These are phyloP conservation scores for Oscarella lobularis DNA, from an alignment of 37 sponge, comb jelly and placozoan genomes.

Conservation along the genomic window DNA sequence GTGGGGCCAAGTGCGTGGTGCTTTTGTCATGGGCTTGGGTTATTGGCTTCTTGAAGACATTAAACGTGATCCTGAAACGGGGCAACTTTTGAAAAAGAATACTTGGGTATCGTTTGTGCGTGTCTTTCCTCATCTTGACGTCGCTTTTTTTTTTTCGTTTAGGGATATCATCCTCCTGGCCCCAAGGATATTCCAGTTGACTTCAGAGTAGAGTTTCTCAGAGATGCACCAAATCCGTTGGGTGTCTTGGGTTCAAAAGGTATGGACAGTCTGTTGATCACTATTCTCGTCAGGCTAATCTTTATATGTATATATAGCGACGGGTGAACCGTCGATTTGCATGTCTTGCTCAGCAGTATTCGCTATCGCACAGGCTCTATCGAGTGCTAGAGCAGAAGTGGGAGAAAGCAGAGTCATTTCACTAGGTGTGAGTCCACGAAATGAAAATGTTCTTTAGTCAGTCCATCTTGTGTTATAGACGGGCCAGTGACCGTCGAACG, in stretches of 20 bases:
- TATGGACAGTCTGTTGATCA: no score
- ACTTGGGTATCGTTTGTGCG: conserved; percentile 44
- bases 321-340: conserved; percentile 58
- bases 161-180: conserved; percentile 69
- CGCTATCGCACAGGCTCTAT: conserved; percentile 21
- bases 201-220: conserved; percentile 46
- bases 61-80: conserved; percentile 34
- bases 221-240: conserved; percentile 65
- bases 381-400: no score
- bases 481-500: no score
- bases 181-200: conserved; percentile 51
- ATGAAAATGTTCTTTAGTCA: no score
- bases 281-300: no score
- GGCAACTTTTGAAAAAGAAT: conserved; percentile 46
- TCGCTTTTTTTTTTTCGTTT: no score
- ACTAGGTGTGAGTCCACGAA: no score
- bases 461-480: no score
- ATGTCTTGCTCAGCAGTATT: conserved; percentile 53
- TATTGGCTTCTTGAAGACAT: conserved; percentile 58
- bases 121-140: no score
- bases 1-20: no score
- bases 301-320: no score
- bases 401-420: no score
- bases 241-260: conserved; percentile 64
- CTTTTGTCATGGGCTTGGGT: conserved; percentile 54